These are phyloP conservation scores for Brachyistius frenatus DNA, from an alignment of 2,113 vertebrate genomes.

Conservation along the genomic window DNA sequence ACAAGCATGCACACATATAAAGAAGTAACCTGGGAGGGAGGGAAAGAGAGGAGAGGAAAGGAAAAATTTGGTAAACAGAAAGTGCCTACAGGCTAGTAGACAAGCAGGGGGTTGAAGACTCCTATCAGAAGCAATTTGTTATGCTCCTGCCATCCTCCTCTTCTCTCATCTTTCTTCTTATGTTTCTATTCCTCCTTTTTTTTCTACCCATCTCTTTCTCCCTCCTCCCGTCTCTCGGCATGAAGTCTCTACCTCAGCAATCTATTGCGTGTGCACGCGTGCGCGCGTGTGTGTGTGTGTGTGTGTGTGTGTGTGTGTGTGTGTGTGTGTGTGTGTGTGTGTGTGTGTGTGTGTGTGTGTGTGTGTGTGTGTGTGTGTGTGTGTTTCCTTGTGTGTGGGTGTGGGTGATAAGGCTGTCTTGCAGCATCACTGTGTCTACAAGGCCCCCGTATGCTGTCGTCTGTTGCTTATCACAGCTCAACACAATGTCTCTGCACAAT, in stretches of 20 bases:
- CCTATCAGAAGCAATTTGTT: constrained; percentile 80
- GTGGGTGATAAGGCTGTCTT: constrained; percentile 78
- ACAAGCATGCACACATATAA: not conserved
- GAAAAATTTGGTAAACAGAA: constrained; percentile 69
- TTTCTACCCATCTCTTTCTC: constrained; percentile 40
- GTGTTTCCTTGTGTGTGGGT: constrained; percentile 64
- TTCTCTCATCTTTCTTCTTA: constrained; percentile 69
- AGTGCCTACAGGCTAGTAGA: constrained; percentile 73
- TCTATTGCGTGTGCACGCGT: constrained; percentile 42
- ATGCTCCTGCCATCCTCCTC: constrained; percentile 71
- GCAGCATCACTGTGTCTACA: constrained; percentile 81
- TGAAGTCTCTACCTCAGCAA: constrained; percentile 74
- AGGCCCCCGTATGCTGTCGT: constrained; percentile 73
- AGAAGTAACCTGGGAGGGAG: not conserved
- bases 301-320: not conserved
- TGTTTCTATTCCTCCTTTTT: constrained; percentile 64
- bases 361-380: constrained; percentile 2
- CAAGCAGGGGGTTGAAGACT: constrained; percentile 72
- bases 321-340: constrained; percentile 4
- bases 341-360: constrained; percentile 15
- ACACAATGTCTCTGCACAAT: constrained; percentile 82
- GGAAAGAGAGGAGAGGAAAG: constrained; percentile 37
- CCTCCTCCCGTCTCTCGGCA: constrained; percentile 67
- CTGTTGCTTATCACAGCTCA: constrained; percentile 79
- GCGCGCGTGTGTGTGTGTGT: too few species aligned